Conservation (phyloP, 2,113 vertebrate genomes). For the Brachirus orientalis region DNA sequence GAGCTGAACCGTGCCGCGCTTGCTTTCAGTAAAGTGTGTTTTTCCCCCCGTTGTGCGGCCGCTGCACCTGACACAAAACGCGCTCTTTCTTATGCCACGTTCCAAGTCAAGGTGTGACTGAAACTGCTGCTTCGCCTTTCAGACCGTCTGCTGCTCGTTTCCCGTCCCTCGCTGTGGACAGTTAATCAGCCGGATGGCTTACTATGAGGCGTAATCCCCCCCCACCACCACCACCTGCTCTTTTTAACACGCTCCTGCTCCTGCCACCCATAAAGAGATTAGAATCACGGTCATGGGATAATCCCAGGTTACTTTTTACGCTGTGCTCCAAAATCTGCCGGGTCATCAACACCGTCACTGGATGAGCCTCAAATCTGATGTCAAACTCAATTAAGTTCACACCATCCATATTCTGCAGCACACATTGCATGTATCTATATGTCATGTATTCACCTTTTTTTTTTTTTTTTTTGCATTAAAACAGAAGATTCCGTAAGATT, state of each 20-base stretch:
- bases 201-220: too few species aligned
- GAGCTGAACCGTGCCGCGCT: not conserved
- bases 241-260: conserved; percentile 56
- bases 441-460: too few species aligned
- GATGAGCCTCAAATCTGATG: conserved; percentile 1
- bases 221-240: conserved; percentile 31
- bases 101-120: too few species aligned
- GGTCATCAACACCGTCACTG: conserved; percentile 55
- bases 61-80: too few species aligned
- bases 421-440: too few species aligned
- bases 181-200: conserved; percentile 41
- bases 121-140: too few species aligned
- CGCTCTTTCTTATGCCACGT: too few species aligned
- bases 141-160: too few species aligned
- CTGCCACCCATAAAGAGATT: conserved; percentile 59
- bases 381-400: conserved; percentile 11
- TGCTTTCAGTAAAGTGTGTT: not conserved
- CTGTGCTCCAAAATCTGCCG: conserved; percentile 49
- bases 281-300: conserved; percentile 55
- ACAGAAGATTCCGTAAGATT: too few species aligned
- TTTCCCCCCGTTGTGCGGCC: not conserved
- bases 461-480: too few species aligned
- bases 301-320: conserved; percentile 52
- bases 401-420: not conserved
- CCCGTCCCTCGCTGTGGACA: not conserved